These are phyloP conservation scores for Numenius phaeopus DNA, from an alignment of 2,797 vertebrate species.

Conservation along the genomic window DNA sequence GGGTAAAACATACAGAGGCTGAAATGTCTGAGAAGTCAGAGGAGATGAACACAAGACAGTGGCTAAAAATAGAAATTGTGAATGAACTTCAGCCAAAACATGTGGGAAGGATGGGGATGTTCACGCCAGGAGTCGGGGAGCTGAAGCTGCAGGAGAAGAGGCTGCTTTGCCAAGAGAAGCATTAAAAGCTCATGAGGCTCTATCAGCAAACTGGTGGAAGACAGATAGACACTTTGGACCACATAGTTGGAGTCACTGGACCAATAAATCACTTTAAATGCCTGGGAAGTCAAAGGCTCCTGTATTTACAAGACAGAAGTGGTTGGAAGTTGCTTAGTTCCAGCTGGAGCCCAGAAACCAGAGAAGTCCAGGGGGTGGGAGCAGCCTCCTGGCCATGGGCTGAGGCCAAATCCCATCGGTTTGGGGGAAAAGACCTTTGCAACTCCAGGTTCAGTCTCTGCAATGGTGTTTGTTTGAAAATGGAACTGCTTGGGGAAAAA, in stretches of 20 bases:
- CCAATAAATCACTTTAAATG: neutral
- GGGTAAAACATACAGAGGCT: neutral
- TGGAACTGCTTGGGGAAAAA: neutral
- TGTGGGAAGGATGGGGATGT: neutral
- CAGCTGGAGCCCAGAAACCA: neutral
- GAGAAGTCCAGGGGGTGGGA: neutral
- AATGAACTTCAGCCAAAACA: neutral
- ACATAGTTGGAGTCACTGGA: neutral
- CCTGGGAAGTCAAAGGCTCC: neutral
- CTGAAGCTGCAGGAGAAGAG: neutral
- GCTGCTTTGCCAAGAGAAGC: neutral
- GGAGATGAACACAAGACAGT: neutral
- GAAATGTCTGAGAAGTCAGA: neutral
- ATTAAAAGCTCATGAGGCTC: neutral
- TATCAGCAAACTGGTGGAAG: neutral
- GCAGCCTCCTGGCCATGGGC: neutral
- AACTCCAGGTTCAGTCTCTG: neutral
- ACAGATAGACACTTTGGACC: neutral
- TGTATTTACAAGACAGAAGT: neutral
- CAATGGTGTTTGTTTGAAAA: neutral
- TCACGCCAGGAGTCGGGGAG: neutral
- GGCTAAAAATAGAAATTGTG: neutral
- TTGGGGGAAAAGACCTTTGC: rapidly evolving
- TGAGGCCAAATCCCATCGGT: neutral
- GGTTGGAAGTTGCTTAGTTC: neutral